Evolutionary conservation across 2,888 invertebrate species (phyloP).

Genomic region (Drosophila differens): DNA sequence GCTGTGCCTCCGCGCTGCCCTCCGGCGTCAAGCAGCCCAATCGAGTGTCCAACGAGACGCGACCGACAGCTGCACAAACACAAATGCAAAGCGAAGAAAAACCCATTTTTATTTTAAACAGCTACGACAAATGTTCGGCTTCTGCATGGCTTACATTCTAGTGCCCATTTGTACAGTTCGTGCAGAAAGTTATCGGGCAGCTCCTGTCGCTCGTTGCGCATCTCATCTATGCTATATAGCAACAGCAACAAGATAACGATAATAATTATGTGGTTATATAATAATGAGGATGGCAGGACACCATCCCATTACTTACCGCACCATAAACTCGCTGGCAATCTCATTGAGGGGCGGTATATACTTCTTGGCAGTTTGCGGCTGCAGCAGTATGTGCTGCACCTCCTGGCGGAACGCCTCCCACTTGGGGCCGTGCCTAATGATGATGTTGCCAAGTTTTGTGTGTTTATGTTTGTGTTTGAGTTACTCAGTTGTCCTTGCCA

Average conservation of each 20-base stretch:
- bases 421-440: slow-evolving; percentile 91
- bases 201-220: slow-evolving; percentile 88
- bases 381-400: slow-evolving; percentile 93
- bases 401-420: slow-evolving; percentile 94
- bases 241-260: neutral
- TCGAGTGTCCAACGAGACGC: slow-evolving; percentile 92
- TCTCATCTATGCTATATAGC: slow-evolving; percentile 87
- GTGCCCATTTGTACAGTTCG: slow-evolving; percentile 96
- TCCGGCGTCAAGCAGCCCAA: slow-evolving; percentile 89
- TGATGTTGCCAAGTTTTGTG: slow-evolving; percentile 1
- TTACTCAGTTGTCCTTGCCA: slow-evolving; percentile 13
- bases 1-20: slow-evolving; percentile 88
- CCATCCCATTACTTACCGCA: slow-evolving; percentile 86
- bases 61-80: slow-evolving; percentile 89
- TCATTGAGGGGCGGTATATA: slow-evolving; percentile 91
- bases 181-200: slow-evolving; percentile 93
- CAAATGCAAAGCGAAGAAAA: too few species aligned
- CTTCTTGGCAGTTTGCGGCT: slow-evolving; percentile 91
- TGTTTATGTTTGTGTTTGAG: neutral
- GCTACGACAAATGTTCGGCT: neutral
- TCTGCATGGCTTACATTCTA: slow-evolving; percentile 91
- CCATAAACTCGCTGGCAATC: slow-evolving; percentile 91
- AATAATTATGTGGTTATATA: slow-evolving; percentile 44
- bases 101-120: neutral
- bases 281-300: slow-evolving; percentile 29